Percentiles rank a stretch among this genome's conserved stretches.
Conservation (phyloP, 92 coral and sea anemone genomes). For the Bergia puertoricense region DNA sequence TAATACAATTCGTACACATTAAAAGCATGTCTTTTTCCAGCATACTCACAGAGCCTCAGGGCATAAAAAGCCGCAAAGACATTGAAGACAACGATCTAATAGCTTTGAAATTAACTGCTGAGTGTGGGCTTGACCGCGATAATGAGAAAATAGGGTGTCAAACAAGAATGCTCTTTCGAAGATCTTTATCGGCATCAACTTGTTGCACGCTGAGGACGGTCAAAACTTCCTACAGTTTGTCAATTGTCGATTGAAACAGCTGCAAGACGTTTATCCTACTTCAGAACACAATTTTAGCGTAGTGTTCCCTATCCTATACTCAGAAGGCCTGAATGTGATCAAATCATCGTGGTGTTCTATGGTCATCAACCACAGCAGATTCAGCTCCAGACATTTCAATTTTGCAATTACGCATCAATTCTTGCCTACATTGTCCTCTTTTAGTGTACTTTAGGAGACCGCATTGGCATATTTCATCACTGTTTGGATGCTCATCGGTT, state of each 20-base stretch:
- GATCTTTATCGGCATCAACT: slow-evolving; percentile 15
- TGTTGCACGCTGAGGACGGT: neutral
- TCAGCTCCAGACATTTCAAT: neutral
- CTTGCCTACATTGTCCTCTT: neutral
- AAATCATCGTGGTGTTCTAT: neutral
- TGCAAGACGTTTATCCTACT: neutral
- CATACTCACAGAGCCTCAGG: slow-evolving; percentile 40
- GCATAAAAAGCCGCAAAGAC: slow-evolving; percentile 55
- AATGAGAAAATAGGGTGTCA: slow-evolving; percentile 50
- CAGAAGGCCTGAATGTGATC: neutral
- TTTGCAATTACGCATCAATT: neutral
- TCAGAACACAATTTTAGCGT: neutral
- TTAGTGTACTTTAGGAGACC: neutral
- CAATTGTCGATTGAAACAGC: neutral
- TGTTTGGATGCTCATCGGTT: neutral
- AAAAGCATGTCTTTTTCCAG: slow-evolving; percentile 2
- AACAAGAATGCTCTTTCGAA: slow-evolving; percentile 34
- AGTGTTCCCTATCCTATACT: neutral
- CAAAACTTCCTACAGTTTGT: slow-evolving; percentile 11
- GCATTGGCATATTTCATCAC: neutral
- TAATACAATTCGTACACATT: slow-evolving; percentile 23
- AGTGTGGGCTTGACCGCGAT: slow-evolving; percentile 55
- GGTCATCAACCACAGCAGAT: neutral
- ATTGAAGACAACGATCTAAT: slow-evolving; percentile 54
- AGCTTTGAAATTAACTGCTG: slow-evolving; percentile 51